Conservation (phyloP, 37 sponge, comb jelly and placozoan genomes). For the Axinella damicornis region DNA sequence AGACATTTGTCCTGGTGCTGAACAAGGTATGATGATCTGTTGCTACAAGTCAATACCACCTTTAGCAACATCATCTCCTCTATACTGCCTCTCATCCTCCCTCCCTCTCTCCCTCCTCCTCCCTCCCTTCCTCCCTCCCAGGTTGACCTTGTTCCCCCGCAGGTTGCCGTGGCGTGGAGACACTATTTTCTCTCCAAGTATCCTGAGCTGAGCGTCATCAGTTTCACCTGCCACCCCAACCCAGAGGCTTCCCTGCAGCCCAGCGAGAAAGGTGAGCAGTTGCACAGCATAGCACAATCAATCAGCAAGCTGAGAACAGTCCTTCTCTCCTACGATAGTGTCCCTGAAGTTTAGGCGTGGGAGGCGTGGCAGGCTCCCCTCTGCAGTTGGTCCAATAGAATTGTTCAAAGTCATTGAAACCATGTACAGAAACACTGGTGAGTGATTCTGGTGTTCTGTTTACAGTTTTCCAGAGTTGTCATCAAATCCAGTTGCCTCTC, state of each 20-base stretch:
- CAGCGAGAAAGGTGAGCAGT: slow-evolving; percentile 14
- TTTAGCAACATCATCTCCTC: too few relatives aligned
- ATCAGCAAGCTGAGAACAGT: neutral
- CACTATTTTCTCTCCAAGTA: slow-evolving; percentile 86
- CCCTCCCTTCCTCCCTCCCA: slow-evolving; percentile 8
- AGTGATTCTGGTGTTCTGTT: slow-evolving; percentile 8
- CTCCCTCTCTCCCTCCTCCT: neutral
- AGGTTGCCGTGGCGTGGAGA: slow-evolving; percentile 95
- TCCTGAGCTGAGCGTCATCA: slow-evolving; percentile 86
- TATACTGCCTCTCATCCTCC: neutral
- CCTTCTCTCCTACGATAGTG: neutral
- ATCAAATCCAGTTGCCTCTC: too few relatives aligned
- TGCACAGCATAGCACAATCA: neutral
- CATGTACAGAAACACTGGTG: slow-evolving; percentile 59
- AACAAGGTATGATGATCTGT: slow-evolving; percentile 68
- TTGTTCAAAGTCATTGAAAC: slow-evolving; percentile 60
- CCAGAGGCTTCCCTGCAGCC: slow-evolving; percentile 39
- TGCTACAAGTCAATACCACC: too few relatives aligned
- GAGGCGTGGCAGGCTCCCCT: slow-evolving; percentile 16
- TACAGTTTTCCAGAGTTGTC: too few relatives aligned
- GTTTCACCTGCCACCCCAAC: slow-evolving; percentile 91
- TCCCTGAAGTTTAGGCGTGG: slow-evolving; percentile 44
- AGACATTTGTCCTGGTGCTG: slow-evolving; percentile 83
- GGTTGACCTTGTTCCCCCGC: slow-evolving; percentile 94
- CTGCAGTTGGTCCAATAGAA: slow-evolving; percentile 79